phyloP scores from a whole-genome alignment of 1,140 invertebrate species.

The Drosophila equinoxialis region DNA sequence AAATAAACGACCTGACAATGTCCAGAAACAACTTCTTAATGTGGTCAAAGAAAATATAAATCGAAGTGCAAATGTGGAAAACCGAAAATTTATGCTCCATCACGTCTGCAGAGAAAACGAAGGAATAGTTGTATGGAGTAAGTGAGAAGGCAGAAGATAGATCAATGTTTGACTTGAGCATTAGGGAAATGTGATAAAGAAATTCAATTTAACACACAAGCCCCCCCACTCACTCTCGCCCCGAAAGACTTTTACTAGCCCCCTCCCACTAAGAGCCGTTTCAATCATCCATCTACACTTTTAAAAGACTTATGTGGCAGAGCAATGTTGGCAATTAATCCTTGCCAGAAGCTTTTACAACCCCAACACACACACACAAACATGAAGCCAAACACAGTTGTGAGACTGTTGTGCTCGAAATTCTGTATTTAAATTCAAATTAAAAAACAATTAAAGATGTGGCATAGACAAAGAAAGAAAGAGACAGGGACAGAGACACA shows the following conservation, averaged over 20 bases:
- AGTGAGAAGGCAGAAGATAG: not conserved
- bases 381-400: not conserved
- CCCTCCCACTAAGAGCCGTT: not conserved
- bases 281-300: not conserved
- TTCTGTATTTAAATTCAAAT: slow-evolving; percentile 13
- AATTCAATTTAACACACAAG: not conserved
- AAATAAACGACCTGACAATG: not conserved
- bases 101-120: not conserved
- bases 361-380: not conserved
- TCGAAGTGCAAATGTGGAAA: slow-evolving; percentile 4
- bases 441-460: slow-evolving; percentile 13
- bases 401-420: slow-evolving; percentile 1
- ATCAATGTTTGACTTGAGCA: slow-evolving; percentile 12
- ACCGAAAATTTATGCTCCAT: slow-evolving; percentile 6
- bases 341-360: slow-evolving; percentile 12
- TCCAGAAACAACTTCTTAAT: slow-evolving; percentile 1
- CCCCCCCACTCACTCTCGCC: not conserved
- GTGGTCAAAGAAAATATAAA: slow-evolving; percentile 5
- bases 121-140: not conserved
- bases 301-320: slow-evolving; percentile 8
- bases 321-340: slow-evolving; percentile 14
- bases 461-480: not conserved
- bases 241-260: not conserved
- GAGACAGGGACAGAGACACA: not conserved
- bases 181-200: slow-evolving; percentile 11